These are phyloP conservation scores for Yponomeuta sedellus DNA, from an alignment of 2,888 invertebrate species.

Conservation along the genomic window DNA sequence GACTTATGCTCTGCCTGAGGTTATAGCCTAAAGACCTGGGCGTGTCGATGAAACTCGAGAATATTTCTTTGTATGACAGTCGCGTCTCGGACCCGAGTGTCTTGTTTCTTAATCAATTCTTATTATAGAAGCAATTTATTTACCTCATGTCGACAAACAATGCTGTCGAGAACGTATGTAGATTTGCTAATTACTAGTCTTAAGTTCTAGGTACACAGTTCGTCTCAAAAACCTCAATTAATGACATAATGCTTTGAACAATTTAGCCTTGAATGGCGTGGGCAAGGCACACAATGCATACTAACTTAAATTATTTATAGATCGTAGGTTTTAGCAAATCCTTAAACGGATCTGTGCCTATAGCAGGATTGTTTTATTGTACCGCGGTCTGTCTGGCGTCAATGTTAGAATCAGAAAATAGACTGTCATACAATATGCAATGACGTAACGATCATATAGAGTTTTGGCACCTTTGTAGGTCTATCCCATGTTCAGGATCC, in stretches of 20 bases:
- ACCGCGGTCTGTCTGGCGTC: not conserved
- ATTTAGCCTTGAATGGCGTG: not conserved
- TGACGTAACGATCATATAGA: not conserved
- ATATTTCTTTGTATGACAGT: too few species aligned
- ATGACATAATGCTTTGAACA: not conserved
- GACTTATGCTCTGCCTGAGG: too few species aligned
- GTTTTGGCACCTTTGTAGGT: not conserved
- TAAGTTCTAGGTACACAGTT: not conserved
- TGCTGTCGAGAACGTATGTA: not conserved
- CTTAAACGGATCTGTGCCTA: constrained; percentile 16
- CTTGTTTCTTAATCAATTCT: too few species aligned
- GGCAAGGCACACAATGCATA: constrained; percentile 37
- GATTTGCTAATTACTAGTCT: too few species aligned
- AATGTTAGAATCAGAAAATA: not conserved
- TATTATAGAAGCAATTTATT: not conserved
- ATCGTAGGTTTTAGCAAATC: constrained; percentile 27
- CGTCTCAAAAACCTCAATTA: not conserved
- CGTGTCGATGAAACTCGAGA: too few species aligned
- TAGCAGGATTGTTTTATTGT: not conserved
- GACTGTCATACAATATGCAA: not conserved
- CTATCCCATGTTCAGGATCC: not conserved
- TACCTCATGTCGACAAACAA: not conserved
- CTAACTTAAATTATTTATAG: constrained; percentile 35
- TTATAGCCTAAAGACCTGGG: too few species aligned
- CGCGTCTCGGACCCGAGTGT: too few species aligned